Conservation (phyloP, 1,140 invertebrate species). For the Tetramorium simillimum region DNA sequence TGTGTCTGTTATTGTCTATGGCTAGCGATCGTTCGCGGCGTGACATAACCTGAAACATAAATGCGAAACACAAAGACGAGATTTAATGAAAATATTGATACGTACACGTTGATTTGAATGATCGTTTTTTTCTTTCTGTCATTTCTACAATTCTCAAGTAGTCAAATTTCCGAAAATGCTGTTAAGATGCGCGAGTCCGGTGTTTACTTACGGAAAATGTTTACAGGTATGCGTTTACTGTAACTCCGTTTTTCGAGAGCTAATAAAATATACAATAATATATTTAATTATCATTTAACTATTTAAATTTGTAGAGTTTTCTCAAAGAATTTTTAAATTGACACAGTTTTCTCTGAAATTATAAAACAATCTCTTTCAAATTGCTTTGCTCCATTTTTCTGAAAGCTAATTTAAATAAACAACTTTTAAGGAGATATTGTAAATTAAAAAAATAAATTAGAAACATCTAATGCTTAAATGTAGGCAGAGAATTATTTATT, state of each 20-base stretch:
- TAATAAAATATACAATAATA: not conserved
- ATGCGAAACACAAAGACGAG: not conserved
- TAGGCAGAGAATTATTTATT: not conserved
- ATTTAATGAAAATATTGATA: not conserved
- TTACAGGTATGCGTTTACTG: slow-evolving; percentile 45
- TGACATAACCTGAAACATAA: not conserved
- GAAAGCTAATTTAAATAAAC: not conserved
- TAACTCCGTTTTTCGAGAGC: not conserved
- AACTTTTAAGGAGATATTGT: not conserved
- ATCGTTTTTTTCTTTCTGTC: not conserved
- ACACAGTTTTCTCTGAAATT: not conserved
- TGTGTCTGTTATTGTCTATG: not conserved
- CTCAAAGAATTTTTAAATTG: not conserved
- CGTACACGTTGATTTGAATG: not conserved
- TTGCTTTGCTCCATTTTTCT: not conserved
- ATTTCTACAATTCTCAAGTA: not conserved
- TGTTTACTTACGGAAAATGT: slow-evolving; percentile 55
- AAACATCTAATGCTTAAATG: not conserved
- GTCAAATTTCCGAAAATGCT: slow-evolving; percentile 39
- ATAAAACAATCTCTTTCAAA: not conserved
- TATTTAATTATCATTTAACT: not conserved
- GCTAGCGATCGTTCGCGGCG: too few species aligned
- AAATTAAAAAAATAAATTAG: not conserved
- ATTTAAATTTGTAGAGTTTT: not conserved
- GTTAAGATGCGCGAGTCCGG: not conserved